These are phyloP conservation scores for Cosmopolites sordidus DNA, from an alignment of 2,888 invertebrate species.

Conservation along the genomic window DNA sequence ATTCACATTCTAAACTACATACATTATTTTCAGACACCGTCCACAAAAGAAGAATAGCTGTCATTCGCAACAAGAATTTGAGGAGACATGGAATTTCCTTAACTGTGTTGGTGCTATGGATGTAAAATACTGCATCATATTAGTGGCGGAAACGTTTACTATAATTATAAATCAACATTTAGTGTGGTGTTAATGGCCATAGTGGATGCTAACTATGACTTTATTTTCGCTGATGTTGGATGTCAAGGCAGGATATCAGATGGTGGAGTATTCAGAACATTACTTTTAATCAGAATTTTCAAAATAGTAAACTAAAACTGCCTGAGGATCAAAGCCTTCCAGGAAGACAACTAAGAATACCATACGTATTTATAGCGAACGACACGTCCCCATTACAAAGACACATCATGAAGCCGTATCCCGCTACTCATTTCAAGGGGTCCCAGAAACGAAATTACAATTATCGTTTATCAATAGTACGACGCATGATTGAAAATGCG, in stretches of 20 bases:
- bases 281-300: neutral
- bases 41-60: too few relatives aligned
- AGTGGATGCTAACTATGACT: neutral
- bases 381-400: neutral
- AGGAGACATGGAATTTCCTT: too few relatives aligned
- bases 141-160: neutral
- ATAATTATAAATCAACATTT: neutral
- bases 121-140: too few relatives aligned
- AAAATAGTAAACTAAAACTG: neutral
- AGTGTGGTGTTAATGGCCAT: neutral
- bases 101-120: too few relatives aligned
- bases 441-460: too few relatives aligned
- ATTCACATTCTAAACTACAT: too few relatives aligned
- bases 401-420: too few relatives aligned
- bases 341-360: neutral
- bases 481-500: too few relatives aligned
- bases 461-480: too few relatives aligned
- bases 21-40: too few relatives aligned
- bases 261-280: neutral
- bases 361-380: neutral
- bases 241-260: constrained; percentile 1
- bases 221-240: neutral
- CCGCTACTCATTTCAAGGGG: too few relatives aligned
- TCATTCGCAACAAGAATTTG: too few relatives aligned
- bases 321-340: neutral